Evolutionary conservation across 1,140 invertebrate species (phyloP), one percentile per base, ranked within the genome.

Genomic region (Drosophila varians): DNA sequence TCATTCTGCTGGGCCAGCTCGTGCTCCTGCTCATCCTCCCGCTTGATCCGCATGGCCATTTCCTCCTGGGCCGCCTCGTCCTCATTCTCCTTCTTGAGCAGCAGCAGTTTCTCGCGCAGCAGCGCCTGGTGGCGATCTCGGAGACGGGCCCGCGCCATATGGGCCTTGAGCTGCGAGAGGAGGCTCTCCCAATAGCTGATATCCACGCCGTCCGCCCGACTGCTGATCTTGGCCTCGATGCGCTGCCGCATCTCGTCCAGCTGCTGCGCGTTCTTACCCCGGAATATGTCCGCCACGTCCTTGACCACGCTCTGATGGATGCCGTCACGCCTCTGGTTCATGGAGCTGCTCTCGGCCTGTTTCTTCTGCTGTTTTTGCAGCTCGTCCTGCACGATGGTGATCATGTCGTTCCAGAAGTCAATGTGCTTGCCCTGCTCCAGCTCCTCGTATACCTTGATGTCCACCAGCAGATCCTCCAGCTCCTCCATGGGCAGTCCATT

Each of bases 181-280:
- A 99, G 92, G 43, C 96, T 97, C 92, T 99, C 98, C 98, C 98
- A 99, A 92, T 99, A 99, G 46, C 96, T 97, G 65, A 99, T 96
- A 92, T 99, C 98, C 38, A 99, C 95, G 28, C 98, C 98, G 90
- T 98, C 97, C 40, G 95, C 94, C 51, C 96, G 94, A 0, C 94
- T 94, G 70, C 92, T 93, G 26, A 99, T 96, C 93, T 99, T 99
- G 6, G 93, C 92, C 91, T 98, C 96, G 74, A 99, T 99, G 90
- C 96, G 94, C 11, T 93, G 91, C 88, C 99, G 96, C 60, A 99
- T 92, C 40, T 95, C 93, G 70, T 95, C 94, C 53, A 99, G 92
- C 90, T 99, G 97, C 1, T 93, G 92, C 1, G 97, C 96, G 0
- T 96, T 96, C 93, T 99, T 99, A 2, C 97, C 97, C 91, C 98